These are phyloP conservation scores for Todiramphus chloris DNA, from an alignment of 2,113 vertebrate species.

Conservation along the genomic window DNA sequence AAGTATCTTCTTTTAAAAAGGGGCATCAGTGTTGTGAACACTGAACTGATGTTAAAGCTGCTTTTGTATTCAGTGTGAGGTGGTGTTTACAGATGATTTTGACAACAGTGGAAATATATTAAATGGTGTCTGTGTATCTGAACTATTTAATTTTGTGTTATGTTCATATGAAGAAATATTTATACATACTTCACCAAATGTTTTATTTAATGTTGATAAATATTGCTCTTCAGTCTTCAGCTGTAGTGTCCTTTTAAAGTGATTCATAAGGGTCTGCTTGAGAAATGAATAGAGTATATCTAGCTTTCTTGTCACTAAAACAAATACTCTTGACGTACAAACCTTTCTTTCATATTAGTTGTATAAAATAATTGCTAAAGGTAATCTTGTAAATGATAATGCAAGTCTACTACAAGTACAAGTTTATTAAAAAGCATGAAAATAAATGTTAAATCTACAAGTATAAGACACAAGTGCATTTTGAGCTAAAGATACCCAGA, in stretches of 20 bases:
- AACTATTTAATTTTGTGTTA: conserved; percentile 84
- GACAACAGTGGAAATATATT: conserved; percentile 83
- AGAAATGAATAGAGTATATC: conserved; percentile 42
- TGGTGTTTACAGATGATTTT: conserved; percentile 90
- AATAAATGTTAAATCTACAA: conserved; percentile 3
- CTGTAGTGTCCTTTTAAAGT: conserved; percentile 68
- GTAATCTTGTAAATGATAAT: neutral
- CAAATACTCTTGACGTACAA: neutral
- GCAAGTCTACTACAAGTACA: neutral
- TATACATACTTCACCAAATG: conserved; percentile 82
- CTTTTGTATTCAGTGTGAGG: conserved; percentile 88
- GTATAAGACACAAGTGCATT: neutral
- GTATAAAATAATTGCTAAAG: neutral
- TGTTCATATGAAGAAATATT: conserved; percentile 87
- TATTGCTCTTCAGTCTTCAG: conserved; percentile 71
- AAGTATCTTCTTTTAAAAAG: conserved; percentile 61
- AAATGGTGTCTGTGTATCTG: conserved; percentile 87
- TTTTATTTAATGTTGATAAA: conserved; percentile 83
- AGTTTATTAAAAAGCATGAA: neutral
- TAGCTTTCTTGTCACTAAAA: conserved; percentile 37
- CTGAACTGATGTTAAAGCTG: conserved; percentile 78
- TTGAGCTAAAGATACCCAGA: neutral
- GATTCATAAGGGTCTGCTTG: conserved; percentile 67
- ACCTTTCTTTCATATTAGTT: neutral
- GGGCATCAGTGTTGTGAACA: conserved; percentile 72